Conservation (phyloP, 2,888 invertebrate species). For the Heliconius cydno region DNA sequence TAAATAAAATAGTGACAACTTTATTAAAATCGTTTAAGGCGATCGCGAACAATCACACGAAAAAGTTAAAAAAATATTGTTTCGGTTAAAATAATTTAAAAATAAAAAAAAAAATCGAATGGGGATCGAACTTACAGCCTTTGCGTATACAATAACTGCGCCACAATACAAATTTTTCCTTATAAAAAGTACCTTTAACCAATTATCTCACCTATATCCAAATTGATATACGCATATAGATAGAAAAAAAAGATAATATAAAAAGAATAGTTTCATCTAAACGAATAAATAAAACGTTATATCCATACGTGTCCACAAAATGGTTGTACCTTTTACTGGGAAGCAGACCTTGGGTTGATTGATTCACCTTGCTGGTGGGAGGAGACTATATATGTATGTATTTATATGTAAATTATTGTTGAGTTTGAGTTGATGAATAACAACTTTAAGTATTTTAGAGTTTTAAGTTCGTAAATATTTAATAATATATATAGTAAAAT, state of each 20-base stretch:
- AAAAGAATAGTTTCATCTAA: conserved; percentile 1
- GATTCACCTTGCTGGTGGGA: conserved; percentile 70
- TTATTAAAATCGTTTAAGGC: too few species aligned
- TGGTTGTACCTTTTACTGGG: conserved; percentile 68
- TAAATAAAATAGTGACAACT: too few species aligned
- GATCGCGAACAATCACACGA: too few species aligned
- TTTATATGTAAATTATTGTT: conserved; percentile 51
- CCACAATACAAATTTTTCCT: too few species aligned
- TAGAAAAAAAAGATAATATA: background rate
- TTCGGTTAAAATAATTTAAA: background rate
- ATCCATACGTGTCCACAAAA: conserved; percentile 51
- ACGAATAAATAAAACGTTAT: conserved; percentile 25
- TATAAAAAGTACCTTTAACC: background rate
- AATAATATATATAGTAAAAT: too few species aligned
- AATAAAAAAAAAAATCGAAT: background rate
- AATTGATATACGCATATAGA: background rate
- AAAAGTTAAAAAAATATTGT: too few species aligned
- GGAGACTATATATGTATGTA: conserved; percentile 61
- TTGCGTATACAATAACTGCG: too few species aligned
- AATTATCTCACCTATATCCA: background rate
- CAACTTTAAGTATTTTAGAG: conserved; percentile 24
- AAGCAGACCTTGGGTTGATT: conserved; percentile 71
- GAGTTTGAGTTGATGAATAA: conserved; percentile 54
- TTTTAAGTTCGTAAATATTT: too few species aligned
- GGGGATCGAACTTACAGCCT: background rate